Evolutionary conservation across 2,113 vertebrate species (phyloP).

Genomic region (Megaceryle maxima): DNA sequence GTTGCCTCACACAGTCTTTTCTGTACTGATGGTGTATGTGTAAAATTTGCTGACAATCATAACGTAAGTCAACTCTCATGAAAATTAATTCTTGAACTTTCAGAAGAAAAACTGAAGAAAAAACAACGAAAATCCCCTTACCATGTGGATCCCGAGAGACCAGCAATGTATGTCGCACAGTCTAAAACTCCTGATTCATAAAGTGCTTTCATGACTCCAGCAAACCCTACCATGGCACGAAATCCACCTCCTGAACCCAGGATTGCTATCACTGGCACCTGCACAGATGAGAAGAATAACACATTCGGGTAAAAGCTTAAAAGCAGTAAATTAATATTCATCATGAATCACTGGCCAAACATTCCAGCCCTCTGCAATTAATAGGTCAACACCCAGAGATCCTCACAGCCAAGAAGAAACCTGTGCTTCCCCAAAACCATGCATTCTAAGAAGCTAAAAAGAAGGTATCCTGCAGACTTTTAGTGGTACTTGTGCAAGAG

Average conservation of each 20-base stretch:
- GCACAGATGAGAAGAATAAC: not conserved
- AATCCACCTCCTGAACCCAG: constrained; percentile 96
- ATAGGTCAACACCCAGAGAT: not conserved
- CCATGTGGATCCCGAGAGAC: constrained; percentile 97
- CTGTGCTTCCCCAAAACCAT: not conserved
- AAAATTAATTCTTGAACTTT: not conserved
- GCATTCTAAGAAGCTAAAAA: not conserved
- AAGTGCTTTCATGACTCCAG: constrained; percentile 95
- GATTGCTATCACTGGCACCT: constrained; percentile 94
- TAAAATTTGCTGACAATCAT: not conserved
- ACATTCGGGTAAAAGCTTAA: not conserved
- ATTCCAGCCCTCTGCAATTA: not conserved
- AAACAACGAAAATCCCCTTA: constrained; percentile 68
- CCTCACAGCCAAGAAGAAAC: not conserved
- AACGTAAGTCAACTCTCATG: not conserved
- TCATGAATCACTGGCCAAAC: not conserved
- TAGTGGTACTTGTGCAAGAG: not conserved
- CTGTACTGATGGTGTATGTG: accelerated
- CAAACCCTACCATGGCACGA: constrained; percentile 93
- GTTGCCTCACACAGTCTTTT: not conserved
- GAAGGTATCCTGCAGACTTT: not conserved
- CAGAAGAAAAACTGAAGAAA: not conserved
- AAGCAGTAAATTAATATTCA: not conserved
- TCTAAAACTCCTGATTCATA: constrained; percentile 93
- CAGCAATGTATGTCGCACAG: constrained; percentile 91